Evolutionary conservation across 2,888 invertebrate species (phyloP).

Genomic region (Xylota segnis): DNA sequence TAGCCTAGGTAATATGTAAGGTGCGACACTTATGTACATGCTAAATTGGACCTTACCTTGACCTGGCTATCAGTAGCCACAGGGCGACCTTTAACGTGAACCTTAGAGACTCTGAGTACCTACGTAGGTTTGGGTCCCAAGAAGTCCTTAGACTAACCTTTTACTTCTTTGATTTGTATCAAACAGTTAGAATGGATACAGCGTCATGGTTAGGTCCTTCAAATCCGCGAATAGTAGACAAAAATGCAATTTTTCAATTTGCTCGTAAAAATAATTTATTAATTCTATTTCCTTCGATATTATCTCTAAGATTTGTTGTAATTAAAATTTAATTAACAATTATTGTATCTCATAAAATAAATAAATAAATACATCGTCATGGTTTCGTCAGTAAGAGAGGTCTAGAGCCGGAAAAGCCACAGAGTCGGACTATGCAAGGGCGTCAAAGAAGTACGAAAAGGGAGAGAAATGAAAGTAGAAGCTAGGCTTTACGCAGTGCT

Average conservation of each 20-base stretch:
- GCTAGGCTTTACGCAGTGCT: slow-evolving; percentile 46
- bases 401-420: slow-evolving; percentile 1
- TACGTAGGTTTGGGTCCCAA: too few relatives aligned
- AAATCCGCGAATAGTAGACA: too few relatives aligned
- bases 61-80: too few relatives aligned
- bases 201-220: too few relatives aligned
- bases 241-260: slow-evolving; percentile 6
- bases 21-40: too few relatives aligned
- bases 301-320: slow-evolving; percentile 57
- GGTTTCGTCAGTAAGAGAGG: slow-evolving; percentile 22
- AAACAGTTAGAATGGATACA: too few relatives aligned
- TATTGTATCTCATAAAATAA: slow-evolving; percentile 60
- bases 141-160: too few relatives aligned
- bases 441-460: not conserved
- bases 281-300: slow-evolving; percentile 64
- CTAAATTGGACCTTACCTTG: too few relatives aligned
- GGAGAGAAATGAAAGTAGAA: slow-evolving; percentile 13
- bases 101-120: too few relatives aligned
- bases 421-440: slow-evolving; percentile 2
- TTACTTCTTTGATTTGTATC: too few relatives aligned
- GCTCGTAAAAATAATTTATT: slow-evolving; percentile 71
- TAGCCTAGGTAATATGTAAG: too few relatives aligned
- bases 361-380: slow-evolving; percentile 69
- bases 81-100: too few relatives aligned
- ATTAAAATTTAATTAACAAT: slow-evolving; percentile 47